Conservation (phyloP, 2,797 vertebrate species). For the Sternarchorhynchus goeldii region DNA sequence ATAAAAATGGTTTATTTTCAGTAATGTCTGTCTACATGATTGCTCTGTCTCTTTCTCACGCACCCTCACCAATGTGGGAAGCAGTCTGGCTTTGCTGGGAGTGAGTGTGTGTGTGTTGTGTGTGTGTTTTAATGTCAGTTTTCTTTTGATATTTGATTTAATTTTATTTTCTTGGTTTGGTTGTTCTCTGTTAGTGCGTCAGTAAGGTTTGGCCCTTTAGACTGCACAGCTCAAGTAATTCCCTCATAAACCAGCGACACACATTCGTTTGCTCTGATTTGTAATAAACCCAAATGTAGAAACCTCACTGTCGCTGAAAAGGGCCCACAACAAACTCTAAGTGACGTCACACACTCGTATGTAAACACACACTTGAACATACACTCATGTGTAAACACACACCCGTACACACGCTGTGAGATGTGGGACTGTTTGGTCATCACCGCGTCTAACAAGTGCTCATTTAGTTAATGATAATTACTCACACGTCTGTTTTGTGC, state of each 20-base stretch:
- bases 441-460: constrained; percentile 68
- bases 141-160: constrained; percentile 59
- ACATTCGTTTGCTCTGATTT: constrained; percentile 43
- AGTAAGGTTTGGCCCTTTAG: constrained; percentile 75
- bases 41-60: constrained; percentile 6
- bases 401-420: constrained; percentile 23
- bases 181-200: constrained; percentile 68
- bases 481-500: constrained; percentile 57
- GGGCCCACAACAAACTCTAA: constrained; percentile 79
- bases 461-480: constrained; percentile 80
- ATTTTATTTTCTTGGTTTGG: constrained; percentile 58
- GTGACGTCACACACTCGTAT: constrained; percentile 74
- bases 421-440: constrained; percentile 66
- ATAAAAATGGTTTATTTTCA: constrained; percentile 8
- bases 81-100: constrained; percentile 22
- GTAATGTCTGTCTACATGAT: not conserved
- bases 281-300: constrained; percentile 55
- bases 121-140: constrained; percentile 49
- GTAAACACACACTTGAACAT: constrained; percentile 52
- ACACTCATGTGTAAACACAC: constrained; percentile 18
- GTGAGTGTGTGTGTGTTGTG: constrained; percentile 41
- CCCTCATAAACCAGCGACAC: constrained; percentile 62
- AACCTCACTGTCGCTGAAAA: constrained; percentile 72
- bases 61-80: constrained; percentile 19
- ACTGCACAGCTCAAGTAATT: constrained; percentile 61